phyloP scores from a whole-genome alignment of 2,113 vertebrate genomes.

The Saguinus imperator region DNA sequence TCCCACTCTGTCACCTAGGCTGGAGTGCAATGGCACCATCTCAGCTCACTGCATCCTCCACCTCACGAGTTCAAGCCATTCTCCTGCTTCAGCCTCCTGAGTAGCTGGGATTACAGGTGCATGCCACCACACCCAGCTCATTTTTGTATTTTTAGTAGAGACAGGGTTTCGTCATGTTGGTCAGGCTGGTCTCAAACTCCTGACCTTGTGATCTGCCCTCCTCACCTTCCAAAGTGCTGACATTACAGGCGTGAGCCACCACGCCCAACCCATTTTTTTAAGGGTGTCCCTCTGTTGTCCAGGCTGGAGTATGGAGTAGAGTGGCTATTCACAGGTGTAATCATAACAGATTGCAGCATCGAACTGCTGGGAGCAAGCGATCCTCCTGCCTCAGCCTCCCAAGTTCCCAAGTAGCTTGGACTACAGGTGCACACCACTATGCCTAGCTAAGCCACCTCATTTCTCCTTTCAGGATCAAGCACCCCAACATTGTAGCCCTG shows the following conservation, averaged over 20 bases:
- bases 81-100: too few species aligned
- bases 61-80: too few species aligned
- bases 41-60: too few species aligned
- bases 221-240: too few species aligned
- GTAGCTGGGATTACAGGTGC: too few species aligned
- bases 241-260: too few species aligned
- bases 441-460: not conserved
- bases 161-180: too few species aligned
- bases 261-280: not conserved
- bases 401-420: not conserved
- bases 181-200: too few species aligned
- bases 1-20: not conserved
- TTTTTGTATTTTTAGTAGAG: too few species aligned
- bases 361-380: not conserved
- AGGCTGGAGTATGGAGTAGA: not conserved
- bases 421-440: not conserved
- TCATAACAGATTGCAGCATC: not conserved
- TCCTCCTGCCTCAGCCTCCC: not conserved
- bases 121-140: too few species aligned
- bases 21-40: not conserved
- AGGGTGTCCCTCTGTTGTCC: not conserved
- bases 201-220: too few species aligned
- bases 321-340: not conserved
- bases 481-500: conserved; percentile 97
- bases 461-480: conserved; percentile 91